phyloP scores from a whole-genome alignment of 2,797 vertebrate genomes.

The Anguilla anguilla region DNA sequence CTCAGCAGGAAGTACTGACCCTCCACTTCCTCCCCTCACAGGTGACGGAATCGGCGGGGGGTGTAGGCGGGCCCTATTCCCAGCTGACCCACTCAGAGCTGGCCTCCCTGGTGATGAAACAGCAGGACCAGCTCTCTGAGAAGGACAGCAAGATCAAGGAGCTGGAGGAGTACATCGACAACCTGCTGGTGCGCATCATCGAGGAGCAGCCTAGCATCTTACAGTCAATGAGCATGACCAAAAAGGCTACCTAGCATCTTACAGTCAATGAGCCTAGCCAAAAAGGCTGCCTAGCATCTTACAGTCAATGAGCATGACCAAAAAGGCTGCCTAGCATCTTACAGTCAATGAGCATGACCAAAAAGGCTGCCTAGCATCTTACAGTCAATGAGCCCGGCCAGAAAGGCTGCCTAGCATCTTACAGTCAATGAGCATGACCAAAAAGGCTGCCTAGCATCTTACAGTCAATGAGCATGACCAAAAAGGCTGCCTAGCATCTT shows the following conservation, averaged over 20 bases:
- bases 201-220: conserved; percentile 91
- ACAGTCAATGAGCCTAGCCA: too few relatives aligned
- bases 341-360: conserved; percentile 61
- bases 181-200: conserved; percentile 89
- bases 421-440: conserved; percentile 90
- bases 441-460: conserved; percentile 91
- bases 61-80: conserved; percentile 74
- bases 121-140: conserved; percentile 79
- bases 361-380: conserved; percentile 42
- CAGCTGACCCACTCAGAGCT: conserved; percentile 89
- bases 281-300: too few relatives aligned
- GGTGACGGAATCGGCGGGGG: conserved; percentile 66
- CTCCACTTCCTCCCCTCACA: conserved; percentile 38
- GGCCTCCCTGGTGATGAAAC: conserved; percentile 83
- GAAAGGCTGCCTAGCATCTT: too few relatives aligned
- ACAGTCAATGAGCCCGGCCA: too few relatives aligned
- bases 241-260: conserved; percentile 43
- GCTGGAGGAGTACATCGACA: conserved; percentile 92
- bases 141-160: conserved; percentile 82
- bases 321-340: conserved; percentile 81
- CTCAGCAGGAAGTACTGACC: not conserved
- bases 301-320: too few relatives aligned
- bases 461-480: conserved; percentile 62
- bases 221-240: conserved; percentile 62
- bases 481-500: conserved; percentile 50